phyloP scores from a whole-genome alignment of 2,797 vertebrate genomes.

The Phyllotis vaccarum region DNA sequence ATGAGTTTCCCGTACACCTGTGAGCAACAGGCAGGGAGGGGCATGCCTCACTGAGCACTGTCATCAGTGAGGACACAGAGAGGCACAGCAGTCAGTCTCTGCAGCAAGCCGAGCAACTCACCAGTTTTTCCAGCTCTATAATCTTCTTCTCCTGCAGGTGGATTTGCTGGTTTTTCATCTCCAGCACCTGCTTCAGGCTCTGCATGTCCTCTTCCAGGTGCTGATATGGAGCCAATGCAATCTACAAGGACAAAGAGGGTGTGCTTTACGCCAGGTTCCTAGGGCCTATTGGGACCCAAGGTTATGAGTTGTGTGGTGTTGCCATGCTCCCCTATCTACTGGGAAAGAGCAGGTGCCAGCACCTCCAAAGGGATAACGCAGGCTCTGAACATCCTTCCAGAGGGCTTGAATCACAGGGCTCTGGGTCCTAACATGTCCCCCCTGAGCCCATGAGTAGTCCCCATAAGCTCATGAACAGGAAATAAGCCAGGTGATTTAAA shows the following conservation, averaged over 20 bases:
- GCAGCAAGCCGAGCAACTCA: slow-evolving; percentile 83
- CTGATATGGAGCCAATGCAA: slow-evolving; percentile 95
- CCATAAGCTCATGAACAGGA: fast-evolving
- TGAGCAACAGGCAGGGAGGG: background rate
- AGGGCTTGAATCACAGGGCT: background rate
- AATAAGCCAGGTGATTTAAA: background rate
- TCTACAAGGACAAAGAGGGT: slow-evolving; percentile 85
- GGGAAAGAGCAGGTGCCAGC: background rate
- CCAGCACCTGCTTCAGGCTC: slow-evolving; percentile 96
- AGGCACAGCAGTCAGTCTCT: background rate
- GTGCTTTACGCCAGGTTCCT: fast-evolving
- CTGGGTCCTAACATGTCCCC: background rate
- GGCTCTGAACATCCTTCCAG: background rate
- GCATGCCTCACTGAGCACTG: fast-evolving
- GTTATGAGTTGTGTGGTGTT: fast-evolving
- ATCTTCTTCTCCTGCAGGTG: slow-evolving; percentile 97
- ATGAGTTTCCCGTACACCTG: background rate
- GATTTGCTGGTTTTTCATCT: slow-evolving; percentile 98
- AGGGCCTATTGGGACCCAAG: background rate
- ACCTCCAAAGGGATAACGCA: background rate
- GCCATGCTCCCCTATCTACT: too few relatives aligned
- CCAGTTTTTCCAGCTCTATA: slow-evolving; percentile 96
- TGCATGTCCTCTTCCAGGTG: slow-evolving; percentile 97
- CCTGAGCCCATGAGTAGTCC: background rate
- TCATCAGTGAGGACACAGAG: fast-evolving